Evolutionary conservation across 2,113 vertebrate species (phyloP).

Genomic region (Pelvicachromis taeniatus): DNA sequence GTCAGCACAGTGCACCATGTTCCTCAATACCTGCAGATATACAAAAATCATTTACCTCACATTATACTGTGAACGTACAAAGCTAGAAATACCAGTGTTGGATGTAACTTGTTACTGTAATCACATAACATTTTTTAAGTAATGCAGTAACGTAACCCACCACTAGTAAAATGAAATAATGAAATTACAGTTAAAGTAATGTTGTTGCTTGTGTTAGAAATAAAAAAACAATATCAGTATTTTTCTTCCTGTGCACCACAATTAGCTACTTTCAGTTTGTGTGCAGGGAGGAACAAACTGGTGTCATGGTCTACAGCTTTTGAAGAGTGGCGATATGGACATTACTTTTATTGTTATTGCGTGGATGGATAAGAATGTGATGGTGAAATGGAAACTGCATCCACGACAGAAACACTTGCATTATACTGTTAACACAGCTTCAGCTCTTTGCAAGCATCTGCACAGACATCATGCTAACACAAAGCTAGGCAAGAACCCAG

Average conservation of each 20-base stretch:
- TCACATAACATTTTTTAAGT: background rate
- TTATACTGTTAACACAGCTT: background rate
- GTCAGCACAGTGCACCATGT: conserved; percentile 94
- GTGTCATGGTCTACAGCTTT: background rate
- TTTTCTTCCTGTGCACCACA: background rate
- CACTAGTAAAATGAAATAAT: background rate
- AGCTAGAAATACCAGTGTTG: background rate
- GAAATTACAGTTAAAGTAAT: background rate
- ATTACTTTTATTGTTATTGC: background rate
- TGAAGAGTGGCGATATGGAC: background rate
- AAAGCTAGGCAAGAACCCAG: background rate
- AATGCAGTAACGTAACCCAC: background rate
- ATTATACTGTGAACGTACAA: background rate
- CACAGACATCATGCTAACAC: background rate
- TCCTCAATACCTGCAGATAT: conserved; percentile 84
- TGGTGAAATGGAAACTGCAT: background rate
- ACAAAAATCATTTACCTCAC: background rate
- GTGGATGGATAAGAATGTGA: background rate
- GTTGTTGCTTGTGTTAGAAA: background rate
- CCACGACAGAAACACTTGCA: background rate
- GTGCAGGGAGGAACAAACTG: background rate
- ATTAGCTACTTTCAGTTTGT: background rate
- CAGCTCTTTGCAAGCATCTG: background rate
- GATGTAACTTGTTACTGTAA: background rate
- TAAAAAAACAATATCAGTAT: background rate